Base-by-base conservation (phyloP, 1,140 invertebrate species). In the Belonocnema kinseyi region DNA sequence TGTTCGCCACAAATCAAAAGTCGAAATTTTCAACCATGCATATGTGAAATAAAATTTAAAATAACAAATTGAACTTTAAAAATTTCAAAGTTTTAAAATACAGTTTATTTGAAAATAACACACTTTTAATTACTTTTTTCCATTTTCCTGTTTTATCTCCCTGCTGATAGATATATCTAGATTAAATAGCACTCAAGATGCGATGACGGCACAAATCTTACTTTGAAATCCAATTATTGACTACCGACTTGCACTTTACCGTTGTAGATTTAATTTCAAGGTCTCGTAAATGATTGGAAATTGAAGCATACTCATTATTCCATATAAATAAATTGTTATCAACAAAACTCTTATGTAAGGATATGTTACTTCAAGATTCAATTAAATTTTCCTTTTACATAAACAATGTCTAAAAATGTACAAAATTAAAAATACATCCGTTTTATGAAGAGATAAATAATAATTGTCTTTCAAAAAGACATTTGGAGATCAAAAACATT, bases 231-330 rank as follows among this genome's bases (percentile, higher is more conserved):
- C 33, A 40, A 66, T 66, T 66, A 66, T 66, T 17, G 19, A 19
- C 17, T 56, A 19, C 12, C 40, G 33, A 66, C 61, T 17, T 17
- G 33, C 61, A 66, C n/a, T 66, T 66, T 66, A 66, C 61, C 61
- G 61, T 66, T 66, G 61, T n/a, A 33, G 4, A 66, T 66, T 40
- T 46, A 66, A 66, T 46, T 66, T 26, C 61, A 66, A 66, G 61
- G 61, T 21, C 19, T n/a, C 33, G 26, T 14, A 21, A n/a, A 66
- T 66, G 40, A 46, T 14, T 66, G 16, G 14, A 40, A 46, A 40
- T 40, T 66, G 7, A 12, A 66, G 13, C 26, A 26, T 21, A 21
- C 19, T 26, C 11, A 14, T 26, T 61, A 61, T 26, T 14, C 7
- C 4, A 17, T 61, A 61, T 46, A 46, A 46, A 46, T 46, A 46